These are phyloP conservation scores for Lepidothrix coronata DNA, from an alignment of 2,113 vertebrate species.

Conservation along the genomic window DNA sequence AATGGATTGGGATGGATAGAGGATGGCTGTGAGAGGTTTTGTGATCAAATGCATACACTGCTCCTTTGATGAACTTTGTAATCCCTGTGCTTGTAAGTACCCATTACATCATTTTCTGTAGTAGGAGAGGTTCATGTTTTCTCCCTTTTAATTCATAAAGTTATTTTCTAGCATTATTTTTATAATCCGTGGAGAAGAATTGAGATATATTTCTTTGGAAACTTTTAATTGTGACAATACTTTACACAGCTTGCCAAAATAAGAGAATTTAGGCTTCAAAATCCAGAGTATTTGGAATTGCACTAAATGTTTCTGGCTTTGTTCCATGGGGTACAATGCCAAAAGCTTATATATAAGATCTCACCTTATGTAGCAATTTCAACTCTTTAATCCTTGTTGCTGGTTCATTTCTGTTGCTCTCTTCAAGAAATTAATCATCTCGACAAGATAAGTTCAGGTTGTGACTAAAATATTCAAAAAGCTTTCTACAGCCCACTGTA, in stretches of 20 bases:
- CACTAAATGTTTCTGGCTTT: background rate
- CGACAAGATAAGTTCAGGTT: background rate
- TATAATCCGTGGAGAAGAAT: background rate
- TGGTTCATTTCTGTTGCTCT: background rate
- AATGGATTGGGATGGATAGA: background rate
- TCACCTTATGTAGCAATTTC: background rate
- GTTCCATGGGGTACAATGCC: background rate
- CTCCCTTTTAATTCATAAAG: background rate
- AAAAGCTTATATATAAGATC: background rate
- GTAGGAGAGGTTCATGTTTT: background rate
- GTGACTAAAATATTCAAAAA: background rate
- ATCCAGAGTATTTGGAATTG: background rate
- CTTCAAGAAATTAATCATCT: background rate
- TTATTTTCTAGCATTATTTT: background rate
- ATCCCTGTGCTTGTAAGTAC: background rate
- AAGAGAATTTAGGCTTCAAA: background rate
- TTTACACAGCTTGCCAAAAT: background rate
- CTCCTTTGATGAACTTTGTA: background rate
- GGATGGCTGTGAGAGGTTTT: background rate
- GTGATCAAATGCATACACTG: background rate
- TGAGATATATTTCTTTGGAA: background rate
- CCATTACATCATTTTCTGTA: background rate
- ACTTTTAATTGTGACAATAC: background rate
- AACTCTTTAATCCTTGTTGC: background rate
- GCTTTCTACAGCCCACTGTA: background rate